Conservation (phyloP, 2,888 invertebrate species). For the Pyralis farinalis region DNA sequence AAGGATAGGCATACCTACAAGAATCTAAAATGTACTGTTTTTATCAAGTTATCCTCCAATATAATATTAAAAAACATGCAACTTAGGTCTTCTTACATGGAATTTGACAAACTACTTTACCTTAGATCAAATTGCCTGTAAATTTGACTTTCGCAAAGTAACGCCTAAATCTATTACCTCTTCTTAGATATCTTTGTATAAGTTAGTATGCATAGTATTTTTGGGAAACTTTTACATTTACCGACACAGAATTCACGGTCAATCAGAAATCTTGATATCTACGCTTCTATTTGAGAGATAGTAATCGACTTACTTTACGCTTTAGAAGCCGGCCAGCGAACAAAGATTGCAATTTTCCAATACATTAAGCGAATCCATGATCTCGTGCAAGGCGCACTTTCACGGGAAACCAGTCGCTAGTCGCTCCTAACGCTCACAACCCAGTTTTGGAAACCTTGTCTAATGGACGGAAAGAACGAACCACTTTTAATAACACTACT, state of each 20-base stretch:
- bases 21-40: too few species aligned
- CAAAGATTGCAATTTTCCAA: slow-evolving; percentile 24
- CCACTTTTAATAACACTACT: not conserved
- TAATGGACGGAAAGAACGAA: slow-evolving; percentile 11
- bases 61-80: too few species aligned
- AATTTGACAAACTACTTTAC: too few species aligned
- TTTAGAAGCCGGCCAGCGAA: slow-evolving; percentile 9
- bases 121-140: too few species aligned
- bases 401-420: slow-evolving; percentile 35
- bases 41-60: too few species aligned
- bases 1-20: too few species aligned
- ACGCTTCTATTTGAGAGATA: slow-evolving; percentile 2
- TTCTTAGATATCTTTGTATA: too few species aligned
- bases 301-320: slow-evolving; percentile 1
- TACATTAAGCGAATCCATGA: slow-evolving; percentile 27
- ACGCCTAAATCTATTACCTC: too few species aligned
- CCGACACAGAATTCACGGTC: slow-evolving; percentile 5
- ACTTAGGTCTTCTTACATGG: too few species aligned
- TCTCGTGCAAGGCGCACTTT: slow-evolving; percentile 29
- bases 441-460: slow-evolving; percentile 34
- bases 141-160: too few species aligned
- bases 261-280: slow-evolving; percentile 1
- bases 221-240: not conserved
- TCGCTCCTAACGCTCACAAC: slow-evolving; percentile 25
- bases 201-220: too few species aligned